Evolutionary conservation across 2,113 vertebrate genomes (phyloP).

Genomic region (Pomatorhinus ruficollis): DNA sequence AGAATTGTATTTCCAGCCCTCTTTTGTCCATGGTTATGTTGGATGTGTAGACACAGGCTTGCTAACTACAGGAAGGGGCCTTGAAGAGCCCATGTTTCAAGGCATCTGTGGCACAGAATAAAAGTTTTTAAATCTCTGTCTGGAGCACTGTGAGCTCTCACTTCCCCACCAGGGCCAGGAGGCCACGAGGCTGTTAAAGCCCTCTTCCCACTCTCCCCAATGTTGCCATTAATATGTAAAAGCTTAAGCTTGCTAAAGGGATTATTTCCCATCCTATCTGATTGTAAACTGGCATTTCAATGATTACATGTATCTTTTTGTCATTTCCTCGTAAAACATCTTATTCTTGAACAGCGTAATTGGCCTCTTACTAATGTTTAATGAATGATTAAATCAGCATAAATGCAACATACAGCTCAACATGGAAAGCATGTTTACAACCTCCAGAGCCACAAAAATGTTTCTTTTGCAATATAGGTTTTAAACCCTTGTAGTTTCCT

Average conservation of each 20-base stretch:
- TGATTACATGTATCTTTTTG: slow-evolving; percentile 81
- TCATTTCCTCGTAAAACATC: slow-evolving; percentile 79
- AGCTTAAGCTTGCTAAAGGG: slow-evolving; percentile 82
- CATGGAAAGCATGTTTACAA: slow-evolving; percentile 38
- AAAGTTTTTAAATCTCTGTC: background rate
- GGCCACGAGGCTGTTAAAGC: slow-evolving; percentile 15
- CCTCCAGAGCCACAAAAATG: slow-evolving; percentile 40
- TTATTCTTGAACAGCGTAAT: slow-evolving; percentile 77
- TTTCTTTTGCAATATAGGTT: background rate
- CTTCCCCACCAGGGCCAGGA: slow-evolving; percentile 25
- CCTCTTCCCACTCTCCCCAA: slow-evolving; percentile 62
- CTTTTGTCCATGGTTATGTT: accelerated
- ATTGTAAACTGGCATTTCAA: slow-evolving; percentile 78
- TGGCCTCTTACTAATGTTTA: slow-evolving; percentile 75
- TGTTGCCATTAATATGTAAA: slow-evolving; percentile 81
- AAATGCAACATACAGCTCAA: slow-evolving; percentile 45
- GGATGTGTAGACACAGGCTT: no score
- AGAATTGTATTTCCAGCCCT: background rate
- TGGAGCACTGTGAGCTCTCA: background rate
- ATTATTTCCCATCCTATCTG: slow-evolving; percentile 80
- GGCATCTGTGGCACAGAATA: background rate
- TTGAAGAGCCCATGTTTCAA: background rate
- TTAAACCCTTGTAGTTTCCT: slow-evolving; percentile 13
- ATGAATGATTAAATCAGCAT: slow-evolving; percentile 76
- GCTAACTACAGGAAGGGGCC: background rate